Evolutionary conservation across 2,113 vertebrate genomes (phyloP), one percentile per base, ranked within the genome.

Genomic region (Chaetops frenatus): DNA sequence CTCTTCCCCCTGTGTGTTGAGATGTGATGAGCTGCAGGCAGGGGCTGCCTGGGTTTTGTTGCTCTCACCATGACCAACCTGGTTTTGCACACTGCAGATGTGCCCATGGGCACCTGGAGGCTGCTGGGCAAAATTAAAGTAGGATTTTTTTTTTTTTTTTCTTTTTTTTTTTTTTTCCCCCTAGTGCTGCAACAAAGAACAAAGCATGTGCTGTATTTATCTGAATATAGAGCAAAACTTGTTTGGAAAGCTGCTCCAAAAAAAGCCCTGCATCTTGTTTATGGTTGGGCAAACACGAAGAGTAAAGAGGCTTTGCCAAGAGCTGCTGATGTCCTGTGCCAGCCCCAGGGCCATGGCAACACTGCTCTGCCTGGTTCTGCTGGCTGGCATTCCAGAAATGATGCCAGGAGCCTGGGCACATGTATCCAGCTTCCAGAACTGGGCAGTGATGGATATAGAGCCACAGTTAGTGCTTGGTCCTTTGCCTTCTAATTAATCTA

Each of bases 321-420:
- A 95, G 86, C 93, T 76, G 79, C 82, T 90, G 47, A 3, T 76
- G 88, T 76, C 24, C 18, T 74, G 56, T 92, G 92, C 78, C 88
- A 89, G 15, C n/a, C 40, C 11, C 77, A 69, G 67, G 94, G 78
- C 85, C n/a, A 8, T 89, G 85, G 92, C 65, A 94, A 61, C 7
- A 1, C 80, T 80, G 82, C 81, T 86, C 15, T 88, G 95, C 92
- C 70, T 66, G 82, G 20, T 56, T 47, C 76, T 91, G 72, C 77
- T 56, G 88, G 88, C 81, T 86, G 88, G 20, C 85, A 36, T 62
- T 91, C 73, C 88, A 79, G 60, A 66, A 71, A 23, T 19, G 20
- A 3, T 91, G 90, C 88, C 92, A 87, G 84, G 58, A 83, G 69
- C 22, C 73, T 85, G 88, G 87, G 72, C 84, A 84, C 54, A 27